Base-by-base conservation (phyloP, 2,888 invertebrate species). In the Electrophaes corylata region DNA sequence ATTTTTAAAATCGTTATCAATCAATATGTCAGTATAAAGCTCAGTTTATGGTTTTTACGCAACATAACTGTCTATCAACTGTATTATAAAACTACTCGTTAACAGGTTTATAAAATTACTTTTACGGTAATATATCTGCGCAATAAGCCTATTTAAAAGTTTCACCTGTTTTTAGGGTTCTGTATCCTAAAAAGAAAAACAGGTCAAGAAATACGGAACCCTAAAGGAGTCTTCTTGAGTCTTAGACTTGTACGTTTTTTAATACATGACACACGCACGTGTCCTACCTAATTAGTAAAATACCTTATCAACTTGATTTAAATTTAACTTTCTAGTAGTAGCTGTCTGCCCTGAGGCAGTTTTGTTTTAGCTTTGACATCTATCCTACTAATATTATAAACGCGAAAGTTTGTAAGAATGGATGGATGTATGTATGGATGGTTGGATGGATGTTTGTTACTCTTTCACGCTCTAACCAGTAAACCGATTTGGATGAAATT, bases 281-380 rank as follows among this genome's bases (percentile, higher is more conserved):
- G n/a, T n/a, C n/a, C n/a, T n/a, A n/a, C n/a, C n/a, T n/a, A n/a
- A n/a, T n/a, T n/a, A n/a, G n/a, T n/a, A n/a, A n/a, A n/a, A n/a
- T n/a, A n/a, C n/a, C 56, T 39, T 46, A 51, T 56, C 45, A 49
- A 48, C 41, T 37, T 39, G 29, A 48, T 49, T 57, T n/a, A n/a
- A n/a, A n/a, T n/a, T 59, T 50, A 20, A 58, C 60, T 64, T 62
- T 64, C 64, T 66, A 62, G 55, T 47, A 47, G 46, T 41, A 48
- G 46, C 62, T 60, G 62, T 62, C 60, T 64, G 47, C 50, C 63
- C 35, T 48, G 19, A 3, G 58, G 66, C 64, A 35, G 23, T 20
- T 35, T 40, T 50, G 40, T 5, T 35, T 59, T 45, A n/a, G n/a
- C n/a, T 19, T 33, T 26, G 18, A 26, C 20, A 20, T 20, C 5